Evolutionary conservation across 2,888 invertebrate genomes (phyloP).

Genomic region (Amphipoea oculea): DNA sequence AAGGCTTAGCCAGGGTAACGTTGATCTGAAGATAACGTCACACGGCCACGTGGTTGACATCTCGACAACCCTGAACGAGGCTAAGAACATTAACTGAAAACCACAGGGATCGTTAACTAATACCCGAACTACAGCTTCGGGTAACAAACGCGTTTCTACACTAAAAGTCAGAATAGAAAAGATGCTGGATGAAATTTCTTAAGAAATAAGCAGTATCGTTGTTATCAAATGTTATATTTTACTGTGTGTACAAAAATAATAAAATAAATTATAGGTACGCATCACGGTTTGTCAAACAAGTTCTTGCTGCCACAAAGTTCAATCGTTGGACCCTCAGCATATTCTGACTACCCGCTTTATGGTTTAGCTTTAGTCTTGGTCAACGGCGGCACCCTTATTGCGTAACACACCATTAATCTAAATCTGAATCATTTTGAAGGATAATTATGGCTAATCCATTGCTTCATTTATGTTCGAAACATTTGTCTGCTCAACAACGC

Average conservation of each 20-base stretch:
- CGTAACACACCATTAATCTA: not conserved
- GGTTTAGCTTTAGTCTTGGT: not conserved
- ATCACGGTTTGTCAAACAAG: no score
- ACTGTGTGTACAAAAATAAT: no score
- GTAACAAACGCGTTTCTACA: constrained; percentile 19
- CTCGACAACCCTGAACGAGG: not conserved
- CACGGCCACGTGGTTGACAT: not conserved
- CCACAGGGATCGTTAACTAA: constrained; percentile 11
- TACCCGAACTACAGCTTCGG: constrained; percentile 7
- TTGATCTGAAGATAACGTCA: not conserved
- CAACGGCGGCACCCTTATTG: not conserved
- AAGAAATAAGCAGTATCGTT: no score
- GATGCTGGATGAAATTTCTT: no score
- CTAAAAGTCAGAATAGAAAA: constrained; percentile 6
- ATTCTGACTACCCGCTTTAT: not conserved
- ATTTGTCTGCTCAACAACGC: not conserved
- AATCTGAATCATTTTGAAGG: not conserved
- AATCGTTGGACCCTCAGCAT: not conserved
- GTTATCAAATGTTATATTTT: no score
- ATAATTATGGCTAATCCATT: not conserved
- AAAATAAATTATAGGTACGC: no score
- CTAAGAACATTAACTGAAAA: not conserved
- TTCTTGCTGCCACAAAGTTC: not conserved
- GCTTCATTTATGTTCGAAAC: not conserved
- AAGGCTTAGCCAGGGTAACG: constrained; percentile 26